These are phyloP conservation scores for Drosophila setifemur DNA, from an alignment of 1,140 invertebrate genomes.

Conservation along the genomic window DNA sequence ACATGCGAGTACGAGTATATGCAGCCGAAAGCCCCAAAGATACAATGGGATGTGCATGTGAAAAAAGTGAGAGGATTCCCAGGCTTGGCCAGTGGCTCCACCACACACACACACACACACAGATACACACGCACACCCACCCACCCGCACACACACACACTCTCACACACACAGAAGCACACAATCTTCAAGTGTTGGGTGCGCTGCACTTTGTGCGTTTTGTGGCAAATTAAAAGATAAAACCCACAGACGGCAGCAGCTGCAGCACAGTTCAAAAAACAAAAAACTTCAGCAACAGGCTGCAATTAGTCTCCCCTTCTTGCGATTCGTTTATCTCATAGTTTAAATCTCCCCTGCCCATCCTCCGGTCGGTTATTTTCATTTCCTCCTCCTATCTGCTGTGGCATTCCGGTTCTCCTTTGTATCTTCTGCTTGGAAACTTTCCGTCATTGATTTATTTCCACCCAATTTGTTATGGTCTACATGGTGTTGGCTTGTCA, in stretches of 20 bases:
- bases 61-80: conserved; percentile 81
- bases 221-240: conserved; percentile 78
- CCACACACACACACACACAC: conserved; percentile 31
- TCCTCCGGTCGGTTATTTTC: not conserved
- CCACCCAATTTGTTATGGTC: conserved; percentile 20
- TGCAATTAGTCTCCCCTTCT: conserved; percentile 58
- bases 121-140: conserved; percentile 28
- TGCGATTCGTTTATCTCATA: conserved; percentile 35
- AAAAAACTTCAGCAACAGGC: conserved; percentile 35
- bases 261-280: conserved; percentile 15
- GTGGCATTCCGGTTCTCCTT: conserved; percentile 29
- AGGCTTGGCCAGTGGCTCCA: conserved; percentile 53
- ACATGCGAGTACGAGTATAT: not conserved
- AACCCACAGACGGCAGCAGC: conserved; percentile 34
- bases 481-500: not conserved
- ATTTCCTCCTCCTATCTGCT: conserved; percentile 3
- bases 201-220: conserved; percentile 64
- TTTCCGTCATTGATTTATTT: conserved; percentile 44
- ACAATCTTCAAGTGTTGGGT: conserved; percentile 19
- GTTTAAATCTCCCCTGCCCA: conserved; percentile 26
- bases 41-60: conserved; percentile 63
- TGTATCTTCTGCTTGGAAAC: not conserved
- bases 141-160: conserved; percentile 14
- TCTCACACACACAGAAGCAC: conserved; percentile 19
- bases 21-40: conserved; percentile 1